Conservation (phyloP, 2,113 vertebrate species). For the Spea multiplicata region DNA sequence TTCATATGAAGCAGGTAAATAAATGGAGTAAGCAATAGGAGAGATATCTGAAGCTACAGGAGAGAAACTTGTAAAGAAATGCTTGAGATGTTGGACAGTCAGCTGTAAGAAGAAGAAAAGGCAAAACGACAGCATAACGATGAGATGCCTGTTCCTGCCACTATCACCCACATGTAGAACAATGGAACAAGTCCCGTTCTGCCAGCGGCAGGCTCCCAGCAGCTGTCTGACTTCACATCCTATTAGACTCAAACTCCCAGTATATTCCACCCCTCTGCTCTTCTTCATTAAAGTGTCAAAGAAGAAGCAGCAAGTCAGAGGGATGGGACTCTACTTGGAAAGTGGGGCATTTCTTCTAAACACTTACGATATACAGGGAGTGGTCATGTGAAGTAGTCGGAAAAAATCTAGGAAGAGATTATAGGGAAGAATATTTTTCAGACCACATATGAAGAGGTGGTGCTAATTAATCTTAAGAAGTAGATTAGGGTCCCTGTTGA, state of each 20-base stretch:
- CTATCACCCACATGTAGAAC: constrained; percentile 16
- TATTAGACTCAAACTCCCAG: constrained; percentile 17
- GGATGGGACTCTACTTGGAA: too few species aligned
- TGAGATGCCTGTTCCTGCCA: constrained; percentile 32
- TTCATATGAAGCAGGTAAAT: too few species aligned
- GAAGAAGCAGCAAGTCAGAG: too few species aligned
- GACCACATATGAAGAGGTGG: too few species aligned
- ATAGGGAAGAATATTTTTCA: not conserved
- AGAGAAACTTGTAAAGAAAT: not conserved
- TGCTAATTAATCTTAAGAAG: too few species aligned
- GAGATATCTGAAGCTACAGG: not conserved
- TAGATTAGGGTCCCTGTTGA: too few species aligned
- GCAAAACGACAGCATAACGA: too few species aligned
- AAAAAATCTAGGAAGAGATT: not conserved
- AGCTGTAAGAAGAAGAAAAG: too few species aligned
- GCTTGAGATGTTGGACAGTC: too few species aligned
- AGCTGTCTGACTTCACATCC: constrained; percentile 36
- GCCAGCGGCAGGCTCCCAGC: constrained; percentile 28
- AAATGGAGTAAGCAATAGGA: not conserved
- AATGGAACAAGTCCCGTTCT: constrained; percentile 33
- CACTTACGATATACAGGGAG: not conserved
- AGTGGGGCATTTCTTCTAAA: too few species aligned
- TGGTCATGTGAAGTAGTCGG: not conserved
- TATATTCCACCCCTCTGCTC: constrained; percentile 6
- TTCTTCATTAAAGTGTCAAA: not conserved